Evolutionary conservation across 2,113 vertebrate genomes (phyloP).

Genomic region (Triplophysa dalaica): DNA sequence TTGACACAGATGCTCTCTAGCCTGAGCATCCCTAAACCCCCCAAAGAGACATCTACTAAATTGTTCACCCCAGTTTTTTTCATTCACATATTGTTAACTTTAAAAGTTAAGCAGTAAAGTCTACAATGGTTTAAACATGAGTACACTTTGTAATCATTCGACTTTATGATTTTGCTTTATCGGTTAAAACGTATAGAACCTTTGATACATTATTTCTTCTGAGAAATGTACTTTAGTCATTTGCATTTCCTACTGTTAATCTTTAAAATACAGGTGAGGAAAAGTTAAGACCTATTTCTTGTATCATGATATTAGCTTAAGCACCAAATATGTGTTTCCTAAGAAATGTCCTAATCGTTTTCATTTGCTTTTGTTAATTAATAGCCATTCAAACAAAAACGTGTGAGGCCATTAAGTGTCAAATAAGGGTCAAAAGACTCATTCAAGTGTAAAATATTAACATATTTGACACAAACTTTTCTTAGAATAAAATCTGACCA

Average conservation of each 20-base stretch:
- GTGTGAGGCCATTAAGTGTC: not conserved
- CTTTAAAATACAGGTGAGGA: not conserved
- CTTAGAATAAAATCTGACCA: not conserved
- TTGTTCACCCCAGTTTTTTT: not conserved
- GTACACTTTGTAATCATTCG: not conserved
- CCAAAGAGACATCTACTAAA: slow-evolving; percentile 57
- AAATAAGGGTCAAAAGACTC: not conserved
- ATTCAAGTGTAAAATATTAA: not conserved
- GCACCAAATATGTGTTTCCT: too few species aligned
- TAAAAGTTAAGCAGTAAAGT: not conserved
- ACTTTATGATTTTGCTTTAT: slow-evolving; percentile 39
- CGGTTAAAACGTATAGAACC: slow-evolving; percentile 36
- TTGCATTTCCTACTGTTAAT: not conserved
- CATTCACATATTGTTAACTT: not conserved
- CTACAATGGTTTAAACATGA: not conserved
- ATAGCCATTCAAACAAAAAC: too few species aligned
- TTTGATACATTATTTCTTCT: slow-evolving; percentile 2
- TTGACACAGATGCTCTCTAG: slow-evolving; percentile 75
- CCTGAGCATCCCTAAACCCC: slow-evolving; percentile 58
- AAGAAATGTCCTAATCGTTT: too few species aligned
- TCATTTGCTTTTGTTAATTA: not conserved
- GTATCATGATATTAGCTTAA: not conserved
- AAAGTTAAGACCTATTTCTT: not conserved
- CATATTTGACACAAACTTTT: not conserved
- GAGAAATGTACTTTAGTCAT: slow-evolving; percentile 6